Evolutionary conservation across 2,888 invertebrate genomes (phyloP), one percentile per base, ranked within the genome.

Genomic region (Brenthis hecate): DNA sequence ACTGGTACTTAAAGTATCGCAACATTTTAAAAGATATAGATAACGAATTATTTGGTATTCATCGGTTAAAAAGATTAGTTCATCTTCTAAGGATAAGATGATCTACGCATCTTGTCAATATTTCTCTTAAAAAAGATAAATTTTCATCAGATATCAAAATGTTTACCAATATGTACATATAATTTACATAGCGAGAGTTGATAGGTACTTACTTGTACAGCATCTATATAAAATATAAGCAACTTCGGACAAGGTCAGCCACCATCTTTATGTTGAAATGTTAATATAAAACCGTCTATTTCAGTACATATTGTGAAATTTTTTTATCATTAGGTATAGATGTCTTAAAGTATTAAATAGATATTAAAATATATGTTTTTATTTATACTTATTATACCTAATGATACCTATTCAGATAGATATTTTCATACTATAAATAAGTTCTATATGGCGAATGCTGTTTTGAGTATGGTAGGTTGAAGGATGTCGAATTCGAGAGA

Each of bases 201-300:
- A 14, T 64, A 55, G 36, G 43, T 55, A 55, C 47, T 47, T n/a
- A 32, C 23, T 56, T 28, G 56, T 14, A 56, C 36, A 43, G 36
- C 50, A 23, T 11, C 54, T 54, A 54, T 23, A 54, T 54, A 23
- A 56, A 54, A 53, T 47, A 48, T 13, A 54, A 66, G 58, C 58
- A 54, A 60, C 58, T 54, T 32, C 16, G 47, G 14, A 28, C 66
- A 66, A 60, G 66, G 66, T 53, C 47, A 60, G 58, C 54, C 13
- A 19, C 54, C 53, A 19, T 66, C 60, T 60, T 66, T 48, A 28
- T 60, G 11, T 66, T 47, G 8, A 60, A 60, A 55, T 66, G 51
- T 32, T 28, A 48, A 6, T 8, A 48, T 48, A 23, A 19, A 51
- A 47, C 13, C 19, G 53, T 47, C 23, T 13, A n/a, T 57, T 16